A percentile compares a stretch with the other conserved stretches of the same genome.
phyloP scores from a whole-genome alignment of 1,140 invertebrate species.

The Papilio glaucus region DNA sequence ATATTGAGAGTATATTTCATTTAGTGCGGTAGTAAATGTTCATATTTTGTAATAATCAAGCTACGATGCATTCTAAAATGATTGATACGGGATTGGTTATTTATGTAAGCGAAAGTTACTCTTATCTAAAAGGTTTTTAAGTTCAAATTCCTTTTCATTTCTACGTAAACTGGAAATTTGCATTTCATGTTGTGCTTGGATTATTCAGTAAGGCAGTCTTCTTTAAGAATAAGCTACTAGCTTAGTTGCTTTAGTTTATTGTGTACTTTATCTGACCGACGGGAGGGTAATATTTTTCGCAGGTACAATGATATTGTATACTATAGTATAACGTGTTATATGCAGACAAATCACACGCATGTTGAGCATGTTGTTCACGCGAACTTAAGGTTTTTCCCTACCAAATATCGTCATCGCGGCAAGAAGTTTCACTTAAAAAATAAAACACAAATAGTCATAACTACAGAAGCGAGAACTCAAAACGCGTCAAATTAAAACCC shows the following conservation, averaged over 20 bases:
- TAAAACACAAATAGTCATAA: no score
- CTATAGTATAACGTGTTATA: no score
- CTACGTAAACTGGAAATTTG: not conserved
- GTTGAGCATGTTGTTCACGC: no score
- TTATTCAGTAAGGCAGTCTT: conserved; percentile 10
- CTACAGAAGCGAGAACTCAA: no score
- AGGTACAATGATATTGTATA: no score
- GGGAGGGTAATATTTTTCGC: no score
- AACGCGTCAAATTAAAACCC: no score
- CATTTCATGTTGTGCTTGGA: not conserved
- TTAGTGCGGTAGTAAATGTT: conserved; percentile 10
- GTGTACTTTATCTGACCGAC: no score
- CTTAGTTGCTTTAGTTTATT: not conserved
- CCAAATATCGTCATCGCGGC: no score
- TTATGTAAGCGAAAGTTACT: not conserved
- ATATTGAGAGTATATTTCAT: conserved; percentile 14
- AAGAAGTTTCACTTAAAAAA: no score
- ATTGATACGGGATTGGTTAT: conserved; percentile 7
- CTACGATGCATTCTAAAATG: conserved; percentile 21
- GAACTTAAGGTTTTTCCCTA: no score
- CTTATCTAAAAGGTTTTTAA: not conserved
- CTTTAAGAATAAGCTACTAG: not conserved
- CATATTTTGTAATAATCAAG: conserved; percentile 34
- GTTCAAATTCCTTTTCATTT: not conserved
- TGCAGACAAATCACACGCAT: no score